Base-by-base conservation (phyloP, 2,888 invertebrate genomes). In the Oasisia sp. region DNA sequence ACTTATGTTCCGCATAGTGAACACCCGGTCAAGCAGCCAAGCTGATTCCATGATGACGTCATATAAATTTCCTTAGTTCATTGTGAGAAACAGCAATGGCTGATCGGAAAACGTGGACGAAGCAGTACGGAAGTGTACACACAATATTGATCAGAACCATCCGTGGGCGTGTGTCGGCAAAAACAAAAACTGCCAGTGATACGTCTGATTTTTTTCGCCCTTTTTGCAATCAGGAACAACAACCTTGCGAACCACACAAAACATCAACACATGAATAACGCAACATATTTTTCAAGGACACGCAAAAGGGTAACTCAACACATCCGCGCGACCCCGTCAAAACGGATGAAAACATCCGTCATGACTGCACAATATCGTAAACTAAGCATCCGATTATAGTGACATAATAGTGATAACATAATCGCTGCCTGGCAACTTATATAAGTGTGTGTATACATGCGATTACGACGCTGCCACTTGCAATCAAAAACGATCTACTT, bases 371-470 rank as follows among this genome's bases (percentile, higher is more conserved):
- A 74, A 5, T 74, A 74, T 74, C n/a, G 74, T 74, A 74, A 74
- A 74, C 19, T 27, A 74, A 74, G 74, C 74, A 74, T 74, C n/a
- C 74, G 74, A 74, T 74, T 74, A 74, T 74, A 74, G 74, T 74
- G 74, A 74, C 74, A 74, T 74, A 74, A 74, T 74, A 74, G 38
- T 38, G 38, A 74, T 50, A 50, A 50, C 50, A 50, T 38, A 56
- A 56, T 7, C 5, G 74, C 27, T 74, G 74, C 74, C 74, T 74
- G 74, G 74, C 74, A 74, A 74, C 74, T 74, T 5, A 74, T 74
- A 74, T 27, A 19, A 74, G 38, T 38, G 38, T 27, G 74, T 74
- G 19, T 58, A 58, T 58, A 74, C 27, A 0, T 74, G 7, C 27
- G 74, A 74, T n/a, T 74, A 74, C 27, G 7, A 19, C 27, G n/a